phyloP scores from a whole-genome alignment of 2,888 invertebrate genomes.

The Ormia ochracea region DNA sequence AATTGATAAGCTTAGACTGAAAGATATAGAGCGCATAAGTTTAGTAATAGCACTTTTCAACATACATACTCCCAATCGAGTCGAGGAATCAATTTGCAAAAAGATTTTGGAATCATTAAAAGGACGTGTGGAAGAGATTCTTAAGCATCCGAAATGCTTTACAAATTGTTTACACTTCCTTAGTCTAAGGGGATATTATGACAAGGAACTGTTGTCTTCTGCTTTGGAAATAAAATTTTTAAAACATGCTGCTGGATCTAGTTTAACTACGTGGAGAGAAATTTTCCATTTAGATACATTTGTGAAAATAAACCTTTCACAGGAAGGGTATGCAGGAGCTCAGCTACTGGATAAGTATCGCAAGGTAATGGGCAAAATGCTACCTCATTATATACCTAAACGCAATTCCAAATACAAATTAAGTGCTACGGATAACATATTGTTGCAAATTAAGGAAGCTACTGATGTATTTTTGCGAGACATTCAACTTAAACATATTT shows the following conservation, averaged over 20 bases:
- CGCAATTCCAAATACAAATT: conserved; percentile 78
- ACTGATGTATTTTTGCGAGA: conserved; percentile 78
- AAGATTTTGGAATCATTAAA: conserved; percentile 78
- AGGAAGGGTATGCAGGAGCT: conserved; percentile 78
- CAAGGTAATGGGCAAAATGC: conserved; percentile 79
- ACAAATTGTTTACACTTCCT: conserved; percentile 81
- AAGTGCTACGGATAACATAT: conserved; percentile 79
- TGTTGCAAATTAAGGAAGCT: conserved; percentile 79
- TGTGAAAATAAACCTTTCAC: conserved; percentile 74
- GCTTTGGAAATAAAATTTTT: conserved; percentile 81
- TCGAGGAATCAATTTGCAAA: conserved; percentile 77
- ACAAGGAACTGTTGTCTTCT: conserved; percentile 80
- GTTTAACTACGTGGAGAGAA: conserved; percentile 78
- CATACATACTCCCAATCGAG: conserved; percentile 78
- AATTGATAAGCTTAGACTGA: conserved; percentile 79
- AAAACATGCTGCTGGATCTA: conserved; percentile 79
- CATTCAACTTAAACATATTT: conserved; percentile 79
- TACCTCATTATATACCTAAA: conserved; percentile 80
- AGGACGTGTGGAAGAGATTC: conserved; percentile 79
- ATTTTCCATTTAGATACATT: conserved; percentile 81
- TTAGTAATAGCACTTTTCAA: conserved; percentile 82
- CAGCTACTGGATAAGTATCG: conserved; percentile 78
- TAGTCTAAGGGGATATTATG: conserved; percentile 79
- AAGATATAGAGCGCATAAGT: conserved; percentile 85
- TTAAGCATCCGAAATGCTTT: conserved; percentile 80